Base-by-base conservation (phyloP, 2,113 vertebrate species). In the Pituophis catenifer region DNA sequence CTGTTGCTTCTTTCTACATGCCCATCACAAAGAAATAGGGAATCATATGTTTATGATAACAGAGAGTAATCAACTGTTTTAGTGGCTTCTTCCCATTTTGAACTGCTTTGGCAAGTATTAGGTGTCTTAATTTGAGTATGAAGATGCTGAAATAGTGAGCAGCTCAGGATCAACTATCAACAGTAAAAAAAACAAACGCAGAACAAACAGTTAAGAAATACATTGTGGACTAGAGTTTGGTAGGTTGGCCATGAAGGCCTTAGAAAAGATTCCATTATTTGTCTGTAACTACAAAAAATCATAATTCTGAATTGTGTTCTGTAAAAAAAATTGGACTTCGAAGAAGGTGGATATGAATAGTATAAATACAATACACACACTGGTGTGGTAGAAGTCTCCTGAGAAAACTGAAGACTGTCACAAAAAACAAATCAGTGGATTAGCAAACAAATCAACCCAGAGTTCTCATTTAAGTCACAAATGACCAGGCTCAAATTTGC, bases 1-100 rank as follows among this genome's bases (percentile, higher is more conserved):
- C 29, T 94, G 92, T 54, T 96, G 90, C 53, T 94, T 94, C 89
- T 93, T 89, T 91, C 89, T 90, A 93, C 11, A 44, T 91, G 91
- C n/a, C 48, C 89, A 54, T 38, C 95, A 94, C 90, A 50, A 10
- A 93, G 95, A 93, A 92, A 81, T 8, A 81, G 17, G 33, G 75
- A 44, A 81, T 81, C 13, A 17, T 44, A 81, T 44, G 17, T 44
- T 81, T 44, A 81, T 81, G 75, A 81, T 81, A 38, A 81, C 7
- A 81, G 1, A 75, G n/a, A 44, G 8, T 81, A 81, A 44, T 44
- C 17, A 44, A 81, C 75, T 44, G 33, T 38, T 81, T 81, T 21
- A 81, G 7, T 81, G 75, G 33, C 75, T 44, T 81, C 17, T 44
- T 38, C 17, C 75, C 17, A 81, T 38, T 38, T 21, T 10, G 33